Conservation (phyloP, 1,140 invertebrate genomes). For the Brachionus rotundiformis region DNA sequence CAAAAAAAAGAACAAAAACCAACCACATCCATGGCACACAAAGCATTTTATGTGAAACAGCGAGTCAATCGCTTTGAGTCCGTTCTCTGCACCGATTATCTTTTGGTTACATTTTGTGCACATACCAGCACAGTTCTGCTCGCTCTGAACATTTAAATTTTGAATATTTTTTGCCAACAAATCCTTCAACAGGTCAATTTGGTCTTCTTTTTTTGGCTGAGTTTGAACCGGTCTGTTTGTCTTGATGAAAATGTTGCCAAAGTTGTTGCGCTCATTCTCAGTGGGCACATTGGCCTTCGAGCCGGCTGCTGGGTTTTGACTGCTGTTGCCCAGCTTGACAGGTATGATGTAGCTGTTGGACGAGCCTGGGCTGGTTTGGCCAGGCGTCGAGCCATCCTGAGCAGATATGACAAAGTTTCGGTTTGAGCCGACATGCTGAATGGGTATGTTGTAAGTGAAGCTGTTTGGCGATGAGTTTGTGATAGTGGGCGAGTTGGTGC, state of each 20-base stretch:
- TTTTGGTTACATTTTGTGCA: constrained; percentile 73
- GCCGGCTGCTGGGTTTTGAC: background rate
- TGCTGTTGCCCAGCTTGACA: constrained; percentile 11
- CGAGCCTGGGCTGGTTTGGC: background rate
- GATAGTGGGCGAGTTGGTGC: constrained; percentile 19
- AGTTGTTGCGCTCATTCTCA: background rate
- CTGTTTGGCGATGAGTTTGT: constrained; percentile 20
- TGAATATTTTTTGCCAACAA: constrained; percentile 79
- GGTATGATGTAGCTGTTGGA: constrained; percentile 45
- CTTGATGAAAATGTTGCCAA: constrained; percentile 38
- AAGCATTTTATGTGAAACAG: constrained; percentile 94
- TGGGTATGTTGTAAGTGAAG: constrained; percentile 48
- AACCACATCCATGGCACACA: constrained; percentile 80
- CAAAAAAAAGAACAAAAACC: constrained; percentile 54
- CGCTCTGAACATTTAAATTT: constrained; percentile 67
- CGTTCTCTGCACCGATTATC: constrained; percentile 85
- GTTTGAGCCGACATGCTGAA: constrained; percentile 45
- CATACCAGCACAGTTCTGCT: constrained; percentile 47
- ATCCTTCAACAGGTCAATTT: constrained; percentile 84
- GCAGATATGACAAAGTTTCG: constrained; percentile 42
- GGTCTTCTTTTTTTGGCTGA: constrained; percentile 64
- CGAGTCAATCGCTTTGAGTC: constrained; percentile 92
- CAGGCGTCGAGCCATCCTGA: background rate
- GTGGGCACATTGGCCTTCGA: background rate
- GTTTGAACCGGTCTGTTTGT: constrained; percentile 14